phyloP scores from a whole-genome alignment of 2,797 vertebrate genomes.

The Choloepus didactylus region DNA sequence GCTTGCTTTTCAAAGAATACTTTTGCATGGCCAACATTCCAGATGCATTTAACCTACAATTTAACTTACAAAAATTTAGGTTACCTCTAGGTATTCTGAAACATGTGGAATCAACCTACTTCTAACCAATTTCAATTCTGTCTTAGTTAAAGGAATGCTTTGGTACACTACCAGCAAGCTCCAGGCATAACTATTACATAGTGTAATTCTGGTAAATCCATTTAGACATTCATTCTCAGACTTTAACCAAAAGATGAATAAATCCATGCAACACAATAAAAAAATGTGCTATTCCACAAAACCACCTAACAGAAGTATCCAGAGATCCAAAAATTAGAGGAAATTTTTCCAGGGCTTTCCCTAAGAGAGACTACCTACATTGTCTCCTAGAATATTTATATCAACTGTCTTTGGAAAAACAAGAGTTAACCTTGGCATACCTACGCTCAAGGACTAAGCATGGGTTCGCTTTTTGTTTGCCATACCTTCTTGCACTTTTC shows the following conservation, averaged over 20 bases:
- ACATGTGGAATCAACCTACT: background rate
- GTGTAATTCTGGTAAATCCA: background rate
- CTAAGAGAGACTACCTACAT: background rate
- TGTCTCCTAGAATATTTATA: background rate
- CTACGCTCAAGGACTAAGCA: background rate
- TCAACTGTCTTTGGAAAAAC: conserved; percentile 31
- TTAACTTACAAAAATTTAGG: conserved; percentile 1
- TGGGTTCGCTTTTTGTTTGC: background rate
- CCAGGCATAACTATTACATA: background rate
- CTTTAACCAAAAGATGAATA: background rate
- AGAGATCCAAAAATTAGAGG: background rate
- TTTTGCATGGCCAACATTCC: background rate
- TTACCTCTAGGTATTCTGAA: background rate
- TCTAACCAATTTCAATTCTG: background rate
- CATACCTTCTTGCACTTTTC: background rate
- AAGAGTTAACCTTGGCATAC: background rate
- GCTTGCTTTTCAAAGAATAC: conserved; percentile 17
- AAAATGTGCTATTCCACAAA: background rate
- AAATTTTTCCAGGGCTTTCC: background rate
- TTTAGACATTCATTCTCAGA: conserved; percentile 31
- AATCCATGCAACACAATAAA: background rate
- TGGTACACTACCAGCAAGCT: background rate
- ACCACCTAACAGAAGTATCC: background rate
- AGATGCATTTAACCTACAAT: background rate
- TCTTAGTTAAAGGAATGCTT: background rate